These are phyloP conservation scores for Acanthosoma haemorrhoidale DNA, from an alignment of 2,888 invertebrate species.

Conservation along the genomic window DNA sequence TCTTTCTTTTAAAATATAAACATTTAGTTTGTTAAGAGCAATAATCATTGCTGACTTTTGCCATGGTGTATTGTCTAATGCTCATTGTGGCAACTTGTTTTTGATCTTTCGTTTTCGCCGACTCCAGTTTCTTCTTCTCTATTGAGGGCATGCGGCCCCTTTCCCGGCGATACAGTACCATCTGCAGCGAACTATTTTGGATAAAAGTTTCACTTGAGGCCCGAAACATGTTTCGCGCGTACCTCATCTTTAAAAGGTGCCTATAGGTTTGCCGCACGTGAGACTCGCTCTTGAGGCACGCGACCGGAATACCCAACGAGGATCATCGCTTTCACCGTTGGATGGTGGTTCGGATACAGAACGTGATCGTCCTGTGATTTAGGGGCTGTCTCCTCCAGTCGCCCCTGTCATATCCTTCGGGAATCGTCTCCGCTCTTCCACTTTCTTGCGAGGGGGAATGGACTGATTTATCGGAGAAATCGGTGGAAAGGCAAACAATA, in stretches of 20 bases:
- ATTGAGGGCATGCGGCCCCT: background rate
- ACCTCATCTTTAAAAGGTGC: background rate
- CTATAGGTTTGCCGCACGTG: background rate
- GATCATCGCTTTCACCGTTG: background rate
- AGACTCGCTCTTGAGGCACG: background rate
- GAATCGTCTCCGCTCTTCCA: background rate
- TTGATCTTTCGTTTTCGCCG: background rate
- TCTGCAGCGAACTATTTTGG: no score
- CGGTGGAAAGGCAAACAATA: no score
- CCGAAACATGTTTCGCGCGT: background rate
- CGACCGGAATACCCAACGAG: background rate
- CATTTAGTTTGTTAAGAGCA: no score
- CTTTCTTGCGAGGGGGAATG: background rate
- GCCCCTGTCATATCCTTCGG: background rate
- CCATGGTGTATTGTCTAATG: no score
- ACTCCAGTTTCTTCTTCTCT: background rate
- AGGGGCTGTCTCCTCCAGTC: background rate
- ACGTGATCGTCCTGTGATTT: background rate
- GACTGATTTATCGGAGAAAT: background rate
- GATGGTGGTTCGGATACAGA: background rate
- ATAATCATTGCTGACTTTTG: no score
- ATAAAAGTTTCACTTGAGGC: background rate
- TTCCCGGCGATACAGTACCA: no score
- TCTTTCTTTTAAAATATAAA: background rate
- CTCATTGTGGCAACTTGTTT: no score